Base-by-base conservation (phyloP, 2,113 vertebrate species). In the Platichthys flesus region DNA sequence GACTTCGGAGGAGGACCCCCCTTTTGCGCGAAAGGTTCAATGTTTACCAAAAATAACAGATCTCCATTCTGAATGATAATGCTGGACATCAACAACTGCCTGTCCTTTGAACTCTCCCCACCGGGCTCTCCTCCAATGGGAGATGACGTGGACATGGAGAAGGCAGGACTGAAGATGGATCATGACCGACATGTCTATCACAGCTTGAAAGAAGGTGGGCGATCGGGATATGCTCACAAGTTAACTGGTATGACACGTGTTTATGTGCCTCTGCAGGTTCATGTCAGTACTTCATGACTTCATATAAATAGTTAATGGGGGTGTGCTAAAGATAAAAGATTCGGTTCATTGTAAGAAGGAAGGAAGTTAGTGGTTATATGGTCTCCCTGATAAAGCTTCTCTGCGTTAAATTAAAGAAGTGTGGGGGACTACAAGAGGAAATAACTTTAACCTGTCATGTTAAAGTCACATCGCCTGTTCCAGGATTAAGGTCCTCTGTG, bases 151-250 rank as follows among this genome's bases (percentile, higher is more conserved):
- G 93, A 93, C 61, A 71, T 89, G 76, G 93, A 93, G 55, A 94
- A 94, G 89, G 79, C 75, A 76, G 84, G 71, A 54, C 21, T 86
- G 74, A 76, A 62, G 51, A 83, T 85, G 87, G 92, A 94, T 77
- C 91, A 90, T 37, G 92, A 93, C 71, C 91, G 85, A 78, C 85
- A 90, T 31, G 88, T 91, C 75, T 95, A 94, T 92, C 89, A 93
- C 90, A 94, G 88, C 83, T 88, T 95, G 76, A 94, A 94, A 89
- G 94, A 95, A 94, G 94, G 94, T 94, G 92, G 90, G 94, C 74
- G 0, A 67, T 55, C 58, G 13, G 21, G 65, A 70, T 49, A 67
- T 3, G 14, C 26, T 65, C 63, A 79, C 6, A 42, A 18, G 54
- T 80, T n/a, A 78, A 61, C 20, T 72, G 61, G 82, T 74, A 57